Conservation (phyloP, 2,797 vertebrate species). For the Siniperca obscura region DNA sequence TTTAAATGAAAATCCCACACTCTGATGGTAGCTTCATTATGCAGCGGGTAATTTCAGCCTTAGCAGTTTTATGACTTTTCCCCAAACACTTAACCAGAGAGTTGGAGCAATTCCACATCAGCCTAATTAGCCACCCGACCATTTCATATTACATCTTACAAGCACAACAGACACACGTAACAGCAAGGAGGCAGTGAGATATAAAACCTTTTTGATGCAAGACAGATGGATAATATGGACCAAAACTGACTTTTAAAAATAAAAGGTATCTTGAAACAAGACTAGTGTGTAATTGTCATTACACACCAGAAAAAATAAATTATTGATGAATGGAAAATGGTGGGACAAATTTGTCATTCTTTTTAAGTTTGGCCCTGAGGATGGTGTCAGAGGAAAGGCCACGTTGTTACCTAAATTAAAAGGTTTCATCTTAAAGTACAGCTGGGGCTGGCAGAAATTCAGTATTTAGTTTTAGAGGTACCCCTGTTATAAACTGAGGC, state of each 20-base stretch:
- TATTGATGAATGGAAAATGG: background rate
- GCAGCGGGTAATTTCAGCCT: constrained; percentile 29
- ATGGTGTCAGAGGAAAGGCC: background rate
- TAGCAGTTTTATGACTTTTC: constrained; percentile 47
- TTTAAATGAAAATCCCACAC: constrained; percentile 32
- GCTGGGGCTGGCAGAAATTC: background rate
- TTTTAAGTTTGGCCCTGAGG: background rate
- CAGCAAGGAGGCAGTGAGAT: background rate
- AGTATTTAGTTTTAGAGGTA: background rate
- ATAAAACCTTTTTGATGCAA: background rate
- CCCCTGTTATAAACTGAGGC: background rate
- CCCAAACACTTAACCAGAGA: constrained; percentile 38
- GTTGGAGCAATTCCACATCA: constrained; percentile 31
- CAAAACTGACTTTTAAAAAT: background rate
- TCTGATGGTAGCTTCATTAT: constrained; percentile 41
- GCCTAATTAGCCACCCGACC: constrained; percentile 44
- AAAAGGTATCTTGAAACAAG: background rate
- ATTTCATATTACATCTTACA: constrained; percentile 23
- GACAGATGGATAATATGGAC: background rate
- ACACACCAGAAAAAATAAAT: background rate
- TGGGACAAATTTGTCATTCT: background rate
- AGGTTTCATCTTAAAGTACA: background rate
- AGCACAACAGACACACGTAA: constrained; percentile 8
- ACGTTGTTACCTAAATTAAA: background rate
- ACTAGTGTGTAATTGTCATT: background rate